phyloP scores from a whole-genome alignment of 2,797 vertebrate genomes.

The Macropus fuliginosus region DNA sequence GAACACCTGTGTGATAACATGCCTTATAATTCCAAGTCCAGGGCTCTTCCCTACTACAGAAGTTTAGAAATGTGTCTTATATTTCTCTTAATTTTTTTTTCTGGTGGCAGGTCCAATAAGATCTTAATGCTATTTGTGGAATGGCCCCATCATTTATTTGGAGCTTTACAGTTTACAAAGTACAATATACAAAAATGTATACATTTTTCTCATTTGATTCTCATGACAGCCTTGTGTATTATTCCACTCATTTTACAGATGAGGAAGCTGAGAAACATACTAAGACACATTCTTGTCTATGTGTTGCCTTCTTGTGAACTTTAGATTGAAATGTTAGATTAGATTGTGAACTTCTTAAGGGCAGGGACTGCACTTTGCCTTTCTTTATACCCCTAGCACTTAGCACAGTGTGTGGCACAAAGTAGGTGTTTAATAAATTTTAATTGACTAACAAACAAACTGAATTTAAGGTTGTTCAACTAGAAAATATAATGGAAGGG shows the following conservation, averaged over 20 bases:
- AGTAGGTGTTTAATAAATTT: neutral
- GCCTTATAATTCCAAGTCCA: neutral
- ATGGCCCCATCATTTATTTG: neutral
- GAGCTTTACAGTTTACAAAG: neutral
- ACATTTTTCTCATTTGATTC: neutral
- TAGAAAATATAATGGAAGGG: neutral
- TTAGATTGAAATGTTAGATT: neutral
- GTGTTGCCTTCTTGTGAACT: too few relatives aligned
- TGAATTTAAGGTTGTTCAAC: neutral
- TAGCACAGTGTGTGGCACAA: neutral
- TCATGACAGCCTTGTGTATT: neutral
- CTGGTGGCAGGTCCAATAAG: neutral
- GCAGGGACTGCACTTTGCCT: neutral
- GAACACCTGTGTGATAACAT: neutral
- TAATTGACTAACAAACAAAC: neutral
- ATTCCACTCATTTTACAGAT: neutral
- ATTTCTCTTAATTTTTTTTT: neutral
- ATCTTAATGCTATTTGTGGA: neutral
- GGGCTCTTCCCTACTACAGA: neutral
- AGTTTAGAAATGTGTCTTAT: neutral
- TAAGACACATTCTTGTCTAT: neutral
- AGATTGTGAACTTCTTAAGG: neutral
- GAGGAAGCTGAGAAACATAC: neutral
- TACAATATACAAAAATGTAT: neutral
- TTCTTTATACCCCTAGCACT: neutral